These are phyloP conservation scores for Lagopus muta DNA, from an alignment of 2,113 vertebrate species.

Conservation along the genomic window DNA sequence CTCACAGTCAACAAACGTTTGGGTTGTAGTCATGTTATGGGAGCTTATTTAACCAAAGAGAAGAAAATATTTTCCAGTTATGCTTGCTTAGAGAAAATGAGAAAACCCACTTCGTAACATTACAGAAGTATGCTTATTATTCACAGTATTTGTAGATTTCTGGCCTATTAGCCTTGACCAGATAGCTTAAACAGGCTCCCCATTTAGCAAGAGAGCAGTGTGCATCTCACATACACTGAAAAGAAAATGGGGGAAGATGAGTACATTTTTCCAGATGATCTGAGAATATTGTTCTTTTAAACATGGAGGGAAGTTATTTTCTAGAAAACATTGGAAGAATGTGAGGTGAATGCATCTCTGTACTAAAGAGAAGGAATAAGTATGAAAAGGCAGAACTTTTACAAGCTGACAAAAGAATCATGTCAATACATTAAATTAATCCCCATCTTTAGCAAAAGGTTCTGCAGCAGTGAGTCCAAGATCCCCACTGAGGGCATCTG, in stretches of 20 bases:
- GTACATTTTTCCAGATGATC: not conserved
- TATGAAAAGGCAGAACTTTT: not conserved
- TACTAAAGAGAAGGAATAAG: not conserved
- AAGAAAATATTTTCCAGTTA: not conserved
- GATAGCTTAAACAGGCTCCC: not conserved
- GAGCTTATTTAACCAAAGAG: not conserved
- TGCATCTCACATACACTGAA: rapidly evolving
- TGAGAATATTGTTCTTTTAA: not conserved
- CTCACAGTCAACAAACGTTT: not conserved
- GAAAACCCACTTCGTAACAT: not conserved
- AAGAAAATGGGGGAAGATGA: not conserved
- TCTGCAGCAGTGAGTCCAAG: not conserved
- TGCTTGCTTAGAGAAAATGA: not conserved
- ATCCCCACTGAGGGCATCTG: not conserved
- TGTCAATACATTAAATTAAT: not conserved
- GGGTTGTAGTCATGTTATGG: not conserved
- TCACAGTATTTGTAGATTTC: not conserved
- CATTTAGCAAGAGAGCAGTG: not conserved
- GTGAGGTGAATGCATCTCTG: not conserved
- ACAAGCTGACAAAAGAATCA: not conserved
- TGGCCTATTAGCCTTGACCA: not conserved
- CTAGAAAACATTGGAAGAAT: not conserved
- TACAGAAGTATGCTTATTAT: not conserved
- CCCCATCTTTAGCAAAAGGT: not conserved
- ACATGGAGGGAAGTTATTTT: not conserved